Percentiles rank a stretch among this genome's conserved stretches.
phyloP scores from a whole-genome alignment of 2,113 vertebrate species.

The Orthochromis indermauri region DNA sequence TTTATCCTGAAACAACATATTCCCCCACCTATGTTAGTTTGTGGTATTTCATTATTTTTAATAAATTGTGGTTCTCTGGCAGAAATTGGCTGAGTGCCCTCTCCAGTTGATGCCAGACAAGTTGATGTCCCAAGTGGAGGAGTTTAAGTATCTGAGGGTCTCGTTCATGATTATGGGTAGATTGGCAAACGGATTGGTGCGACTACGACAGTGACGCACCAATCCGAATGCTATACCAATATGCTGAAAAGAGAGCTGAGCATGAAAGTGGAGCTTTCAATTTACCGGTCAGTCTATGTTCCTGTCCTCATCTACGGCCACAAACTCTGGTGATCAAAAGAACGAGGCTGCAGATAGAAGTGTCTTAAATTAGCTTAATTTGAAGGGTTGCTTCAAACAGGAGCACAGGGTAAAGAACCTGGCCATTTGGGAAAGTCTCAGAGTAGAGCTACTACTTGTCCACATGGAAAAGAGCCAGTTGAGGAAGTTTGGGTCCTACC shows the following conservation, averaged over 20 bases:
- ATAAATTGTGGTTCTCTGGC: not conserved
- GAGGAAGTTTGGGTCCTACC: not conserved
- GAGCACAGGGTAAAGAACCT: not conserved
- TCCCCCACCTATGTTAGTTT: not conserved
- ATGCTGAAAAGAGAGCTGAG: not conserved
- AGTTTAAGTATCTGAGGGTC: not conserved
- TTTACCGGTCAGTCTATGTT: not conserved
- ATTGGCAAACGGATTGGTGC: not conserved
- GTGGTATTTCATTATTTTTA: not conserved
- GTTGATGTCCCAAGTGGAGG: not conserved
- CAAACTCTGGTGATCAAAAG: not conserved
- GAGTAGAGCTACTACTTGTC: not conserved
- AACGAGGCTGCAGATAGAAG: not conserved
- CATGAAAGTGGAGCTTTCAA: not conserved
- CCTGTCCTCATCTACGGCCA: not conserved
- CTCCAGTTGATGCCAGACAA: not conserved
- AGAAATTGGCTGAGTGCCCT: not conserved
- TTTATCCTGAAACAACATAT: not conserved
- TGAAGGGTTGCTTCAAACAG: not conserved
- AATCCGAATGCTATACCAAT: not conserved
- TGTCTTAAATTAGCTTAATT: not conserved
- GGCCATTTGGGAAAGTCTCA: not conserved
- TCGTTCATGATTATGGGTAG: accelerated
- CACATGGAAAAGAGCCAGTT: not conserved
- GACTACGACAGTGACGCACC: not conserved